Percentiles rank a stretch among this genome's conserved stretches.
Conservation (phyloP, 2,797 vertebrate species). For the Sciurus carolinensis region DNA sequence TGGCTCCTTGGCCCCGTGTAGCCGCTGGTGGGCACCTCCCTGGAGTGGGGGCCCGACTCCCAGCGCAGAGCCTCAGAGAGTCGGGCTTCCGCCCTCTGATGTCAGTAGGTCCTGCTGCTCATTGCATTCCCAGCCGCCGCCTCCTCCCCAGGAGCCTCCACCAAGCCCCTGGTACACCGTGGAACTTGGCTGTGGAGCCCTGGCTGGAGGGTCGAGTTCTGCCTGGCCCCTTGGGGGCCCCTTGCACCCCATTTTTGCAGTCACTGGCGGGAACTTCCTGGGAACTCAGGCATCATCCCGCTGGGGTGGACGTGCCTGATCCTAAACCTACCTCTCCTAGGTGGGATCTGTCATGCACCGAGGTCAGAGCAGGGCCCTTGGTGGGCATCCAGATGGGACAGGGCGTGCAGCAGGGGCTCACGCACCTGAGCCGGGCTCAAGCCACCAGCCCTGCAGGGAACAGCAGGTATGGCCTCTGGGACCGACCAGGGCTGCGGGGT, state of each 20-base stretch:
- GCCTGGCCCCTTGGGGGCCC: too few species aligned
- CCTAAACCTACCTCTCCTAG: background rate
- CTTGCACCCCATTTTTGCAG: background rate
- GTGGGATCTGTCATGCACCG: too few species aligned
- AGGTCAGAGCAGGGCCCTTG: background rate
- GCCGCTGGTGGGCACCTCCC: background rate
- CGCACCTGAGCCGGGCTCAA: background rate
- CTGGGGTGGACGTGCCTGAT: too few species aligned
- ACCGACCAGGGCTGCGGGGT: background rate
- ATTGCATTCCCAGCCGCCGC: background rate
- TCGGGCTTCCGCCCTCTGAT: background rate
- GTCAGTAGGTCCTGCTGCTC: background rate
- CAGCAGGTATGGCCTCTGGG: background rate
- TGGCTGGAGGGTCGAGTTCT: background rate
- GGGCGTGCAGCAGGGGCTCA: too few species aligned
- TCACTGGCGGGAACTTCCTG: background rate
- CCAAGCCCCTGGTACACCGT: too few species aligned
- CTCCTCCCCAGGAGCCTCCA: background rate
- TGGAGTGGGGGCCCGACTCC: background rate
- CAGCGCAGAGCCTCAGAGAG: background rate
- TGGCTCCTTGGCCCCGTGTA: rapidly evolving
- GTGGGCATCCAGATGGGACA: too few species aligned
- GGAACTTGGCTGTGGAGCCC: background rate
- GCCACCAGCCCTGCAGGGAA: background rate
- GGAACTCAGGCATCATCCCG: background rate